A percentile compares a stretch with the other conserved stretches of the same genome.
These are phyloP conservation scores for Psylliodes chrysocephalus DNA, from an alignment of 2,888 invertebrate genomes.

Conservation along the genomic window DNA sequence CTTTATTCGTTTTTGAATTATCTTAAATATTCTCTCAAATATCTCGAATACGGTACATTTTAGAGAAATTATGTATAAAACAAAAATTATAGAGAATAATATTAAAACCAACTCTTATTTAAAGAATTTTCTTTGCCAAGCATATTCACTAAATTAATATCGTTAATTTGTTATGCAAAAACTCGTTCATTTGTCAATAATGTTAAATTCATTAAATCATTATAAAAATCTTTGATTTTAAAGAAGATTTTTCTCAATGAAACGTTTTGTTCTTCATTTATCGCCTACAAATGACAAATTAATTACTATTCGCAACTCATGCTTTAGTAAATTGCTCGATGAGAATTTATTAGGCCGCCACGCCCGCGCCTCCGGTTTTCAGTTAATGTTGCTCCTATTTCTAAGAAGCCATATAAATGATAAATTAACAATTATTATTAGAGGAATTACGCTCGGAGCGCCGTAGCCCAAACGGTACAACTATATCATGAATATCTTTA, in stretches of 20 bases:
- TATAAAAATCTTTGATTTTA: not conserved
- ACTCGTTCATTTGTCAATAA: not conserved
- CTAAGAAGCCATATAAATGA: not conserved
- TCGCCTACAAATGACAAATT: conserved; percentile 16
- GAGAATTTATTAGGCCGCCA: conserved; percentile 8
- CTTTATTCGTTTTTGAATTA: no score
- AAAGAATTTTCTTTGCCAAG: no score
- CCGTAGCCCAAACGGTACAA: not conserved
- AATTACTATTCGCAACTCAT: conserved; percentile 18
- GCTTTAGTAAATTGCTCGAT: conserved; percentile 1
- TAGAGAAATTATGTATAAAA: no score
- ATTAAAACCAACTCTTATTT: no score
- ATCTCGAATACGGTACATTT: no score
- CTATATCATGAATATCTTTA: not conserved
- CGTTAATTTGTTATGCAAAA: no score
- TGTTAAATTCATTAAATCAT: not conserved
- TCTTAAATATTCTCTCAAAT: no score
- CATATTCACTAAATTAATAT: no score
- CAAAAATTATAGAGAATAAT: no score
- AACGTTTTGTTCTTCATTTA: conserved; percentile 17
- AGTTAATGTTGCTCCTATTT: not conserved
- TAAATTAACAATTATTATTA: not conserved
- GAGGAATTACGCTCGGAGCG: not conserved
- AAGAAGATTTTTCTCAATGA: not conserved
- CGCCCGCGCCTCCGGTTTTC: not conserved